Conservation (phyloP, 2,888 invertebrate species). For the Drosophila macrospina region DNA sequence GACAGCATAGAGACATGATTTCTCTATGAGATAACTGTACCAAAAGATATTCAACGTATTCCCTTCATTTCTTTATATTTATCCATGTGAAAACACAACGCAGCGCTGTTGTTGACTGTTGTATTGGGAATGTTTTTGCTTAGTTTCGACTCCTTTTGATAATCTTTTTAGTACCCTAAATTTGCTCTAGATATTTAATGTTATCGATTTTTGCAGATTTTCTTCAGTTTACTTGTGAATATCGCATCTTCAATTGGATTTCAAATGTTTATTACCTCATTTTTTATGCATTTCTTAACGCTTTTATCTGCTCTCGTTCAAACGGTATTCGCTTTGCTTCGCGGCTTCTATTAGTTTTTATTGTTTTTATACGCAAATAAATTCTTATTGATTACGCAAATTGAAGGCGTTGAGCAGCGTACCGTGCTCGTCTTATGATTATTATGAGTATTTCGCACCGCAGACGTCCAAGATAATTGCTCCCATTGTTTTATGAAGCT, state of each 20-base stretch:
- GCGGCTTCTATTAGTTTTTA: constrained; percentile 53
- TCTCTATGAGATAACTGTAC: constrained; percentile 6
- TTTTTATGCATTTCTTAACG: constrained; percentile 46
- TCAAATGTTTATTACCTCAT: constrained; percentile 61
- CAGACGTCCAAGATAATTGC: constrained; percentile 43
- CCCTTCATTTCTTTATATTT: neutral
- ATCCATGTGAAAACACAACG: constrained; percentile 3
- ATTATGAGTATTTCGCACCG: constrained; percentile 51
- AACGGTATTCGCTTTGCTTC: constrained; percentile 14
- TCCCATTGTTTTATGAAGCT: constrained; percentile 42
- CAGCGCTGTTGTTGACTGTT: neutral
- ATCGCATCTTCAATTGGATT: constrained; percentile 39
- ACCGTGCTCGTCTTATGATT: constrained; percentile 48
- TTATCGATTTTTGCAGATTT: neutral
- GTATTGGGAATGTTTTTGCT: neutral
- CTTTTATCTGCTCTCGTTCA: constrained; percentile 25
- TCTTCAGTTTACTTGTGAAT: constrained; percentile 2
- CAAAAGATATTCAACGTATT: constrained; percentile 9
- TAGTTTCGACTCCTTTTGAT: constrained; percentile 7
- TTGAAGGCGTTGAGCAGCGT: constrained; percentile 40
- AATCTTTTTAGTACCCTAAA: constrained; percentile 2
- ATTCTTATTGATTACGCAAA: constrained; percentile 70
- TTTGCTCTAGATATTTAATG: constrained; percentile 4
- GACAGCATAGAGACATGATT: constrained; percentile 25
- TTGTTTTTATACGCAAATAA: constrained; percentile 63